Evolutionary conservation across 2,113 vertebrate species (phyloP), one percentile per base, ranked within the genome.

Genomic region (Cyanoderma ruficeps): DNA sequence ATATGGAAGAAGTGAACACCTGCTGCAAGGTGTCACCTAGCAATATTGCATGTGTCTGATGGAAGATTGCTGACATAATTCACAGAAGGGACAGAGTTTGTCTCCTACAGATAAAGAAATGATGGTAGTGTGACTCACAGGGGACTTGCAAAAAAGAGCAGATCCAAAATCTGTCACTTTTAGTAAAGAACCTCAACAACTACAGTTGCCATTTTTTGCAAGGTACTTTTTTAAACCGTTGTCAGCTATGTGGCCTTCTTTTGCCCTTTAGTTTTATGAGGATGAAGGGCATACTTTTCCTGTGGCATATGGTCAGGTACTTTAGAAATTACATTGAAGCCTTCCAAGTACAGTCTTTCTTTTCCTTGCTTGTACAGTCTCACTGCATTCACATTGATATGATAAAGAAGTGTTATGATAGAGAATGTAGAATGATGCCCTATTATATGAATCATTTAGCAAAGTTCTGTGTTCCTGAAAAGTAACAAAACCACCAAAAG

Each of bases 1-100:
- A 96, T 95, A 95, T 97, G 93, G 95, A 94, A 96, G 87, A 94
- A 95, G 93, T 77, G 95, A 97, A 95, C 96, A 97, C 92, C 96
- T 97, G 95, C 96, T 97, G 87, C 90, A 96, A 97, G 94, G 93
- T 97, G 94, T 96, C 96, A 94, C 72, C 82, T 91, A 94, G 91
- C 95, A 96, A 97, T 97, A 97, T 97, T 97, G 91, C 63, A 78
- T 77, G 81, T 87, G 90, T 96, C 93, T 97, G 82, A 95, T 50
- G 49, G 91, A 96, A 96, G 94, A 97, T 88, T 93, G 90, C 89
- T 93, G 91, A 87, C 95, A 97, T 96, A 91, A 96, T 94, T 97
- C 96, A 96, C 77, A 94, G 87, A 93, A 90, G 88, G 87, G 93
- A 93, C 93, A 95, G 78, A 90, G 79, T 90, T 95, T 96, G 94